Evolutionary conservation across 1,140 invertebrate species (phyloP), one percentile per base, ranked within the genome.

Genomic region (Metaphire vulgaris): DNA sequence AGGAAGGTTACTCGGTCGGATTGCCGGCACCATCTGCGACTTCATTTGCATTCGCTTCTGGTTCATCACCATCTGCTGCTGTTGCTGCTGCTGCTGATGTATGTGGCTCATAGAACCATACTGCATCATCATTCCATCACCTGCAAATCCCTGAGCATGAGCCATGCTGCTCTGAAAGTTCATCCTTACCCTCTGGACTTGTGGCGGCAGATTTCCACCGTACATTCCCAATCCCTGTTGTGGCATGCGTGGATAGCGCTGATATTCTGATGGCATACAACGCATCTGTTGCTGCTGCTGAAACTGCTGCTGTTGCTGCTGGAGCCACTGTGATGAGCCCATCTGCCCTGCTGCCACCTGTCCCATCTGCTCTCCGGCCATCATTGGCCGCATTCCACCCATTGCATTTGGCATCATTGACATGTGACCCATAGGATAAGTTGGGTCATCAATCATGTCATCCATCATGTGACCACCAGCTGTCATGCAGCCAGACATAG

Each of bases 61-160:
- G 30, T 32, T 28, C 34, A 73, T 73, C 31, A 73, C 28, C 70
- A 29, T 26, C 32, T 72, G 70, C 33, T 72, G 71, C 71, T 72
- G 71, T 34, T 72, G 71, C 72, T 73, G 72, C 33, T 34, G 33
- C 12, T 73, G 72, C 32, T n/a, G n/a, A n/a, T n/a, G n/a, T n/a
- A 73, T 41, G 33, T 73, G 41, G 16, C 26, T 56, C n/a, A n/a
- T n/a, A n/a, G n/a, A n/a, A n/a, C n/a, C n/a, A 6, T 34, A 34
- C 14, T 31, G 41, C 72, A 41, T 26, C 72, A 73, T 73, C 16
- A 34, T 31, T 15, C 34, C 33, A 1, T 33, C 69, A 14, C 33
- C 69, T n/a, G n/a, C n/a, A 31, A 73, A 34, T n/a, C 32, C 32
- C 33, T 33, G 28, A 15, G 32, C 21, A 34, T 73, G 72, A 26